Evolutionary conservation across 2,113 vertebrate genomes (phyloP).

Genomic region (Paramisgurnus dabryanus): DNA sequence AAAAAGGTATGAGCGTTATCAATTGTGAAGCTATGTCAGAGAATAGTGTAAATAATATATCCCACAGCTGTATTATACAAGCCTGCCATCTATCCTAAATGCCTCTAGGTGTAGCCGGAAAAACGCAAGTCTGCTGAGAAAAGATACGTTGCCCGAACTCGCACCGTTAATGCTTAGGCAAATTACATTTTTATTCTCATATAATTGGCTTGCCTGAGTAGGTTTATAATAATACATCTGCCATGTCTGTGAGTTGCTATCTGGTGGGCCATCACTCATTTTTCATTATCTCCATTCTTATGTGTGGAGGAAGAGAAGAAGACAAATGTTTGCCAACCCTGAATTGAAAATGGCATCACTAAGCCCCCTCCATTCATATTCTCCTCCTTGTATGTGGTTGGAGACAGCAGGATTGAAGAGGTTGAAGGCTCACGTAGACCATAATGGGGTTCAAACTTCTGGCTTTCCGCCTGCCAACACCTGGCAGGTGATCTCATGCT

Average conservation of each 20-base stretch:
- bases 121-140: conserved; percentile 30
- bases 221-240: conserved; percentile 61
- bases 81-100: not conserved
- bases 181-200: conserved; percentile 60
- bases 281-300: conserved; percentile 58
- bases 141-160: conserved; percentile 44
- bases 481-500: conserved; percentile 2
- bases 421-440: conserved; percentile 1
- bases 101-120: conserved; percentile 13
- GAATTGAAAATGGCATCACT: conserved; percentile 76
- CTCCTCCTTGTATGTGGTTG: not conserved
- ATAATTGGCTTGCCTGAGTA: conserved; percentile 60
- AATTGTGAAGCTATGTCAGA: too few relatives aligned
- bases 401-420: not conserved
- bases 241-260: conserved; percentile 45
- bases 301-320: conserved; percentile 46
- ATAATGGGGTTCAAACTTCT: not conserved
- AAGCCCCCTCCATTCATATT: conserved; percentile 59
- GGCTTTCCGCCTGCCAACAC: conserved; percentile 8
- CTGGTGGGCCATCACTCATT: conserved; percentile 49
- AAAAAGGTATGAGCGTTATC: too few relatives aligned
- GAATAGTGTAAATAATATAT: conserved; percentile 10
- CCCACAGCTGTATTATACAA: not conserved
- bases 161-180: conserved; percentile 50
- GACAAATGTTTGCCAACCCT: conserved; percentile 73